Base-by-base conservation (phyloP, 2,888 invertebrate species). In the Arge pagana region DNA sequence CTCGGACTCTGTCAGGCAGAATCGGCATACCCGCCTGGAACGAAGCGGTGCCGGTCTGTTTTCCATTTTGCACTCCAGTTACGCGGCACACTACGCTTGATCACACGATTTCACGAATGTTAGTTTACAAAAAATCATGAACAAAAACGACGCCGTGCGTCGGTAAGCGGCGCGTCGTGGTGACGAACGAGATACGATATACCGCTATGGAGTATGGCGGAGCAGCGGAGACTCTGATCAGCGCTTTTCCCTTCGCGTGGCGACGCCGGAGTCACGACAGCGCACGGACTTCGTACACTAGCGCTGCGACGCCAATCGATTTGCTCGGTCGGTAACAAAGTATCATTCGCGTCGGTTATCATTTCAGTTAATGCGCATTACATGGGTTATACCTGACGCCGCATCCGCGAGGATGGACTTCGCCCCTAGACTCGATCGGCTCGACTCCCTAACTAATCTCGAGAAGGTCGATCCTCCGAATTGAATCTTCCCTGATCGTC, bases 21-120 rank as follows among this genome's bases (percentile, higher is more conserved):
- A 90, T 61, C 90, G 83, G 75, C 90, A 90, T 55, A 88, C 81
- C 76, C 84, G 82, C 77, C 85, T 81, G 41, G 80, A 77, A 71
- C 83, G 81, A 54, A 90, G 72, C 61, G 80, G 79, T 62, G 81
- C 80, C 70, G 81, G 81, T 72, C 85, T 80, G 64, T 79, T 82
- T 68, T 85, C 85, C 85, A 85, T 85, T 71, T 68, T 76, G 77
- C 4, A 23, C n/a, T 31, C 18, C 18, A 6, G 11, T 23, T 33
- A 45, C 33, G 10, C 15, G 21, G 30, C n/a, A 30, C 18, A 16
- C 19, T 18, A n/a, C n/a, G 10, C 31, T 35, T n/a, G 11, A 45
- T 35, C 8, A 21, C 33, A 45, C 45, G 16, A 19, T 50, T 54
- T 50, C 30, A 37, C 39, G 36, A 49, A 48, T 55, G 54, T 53